Percentiles rank a stretch among this genome's conserved stretches.
Conservation (phyloP, 2,113 vertebrate species). For the Enhydra lutris region DNA sequence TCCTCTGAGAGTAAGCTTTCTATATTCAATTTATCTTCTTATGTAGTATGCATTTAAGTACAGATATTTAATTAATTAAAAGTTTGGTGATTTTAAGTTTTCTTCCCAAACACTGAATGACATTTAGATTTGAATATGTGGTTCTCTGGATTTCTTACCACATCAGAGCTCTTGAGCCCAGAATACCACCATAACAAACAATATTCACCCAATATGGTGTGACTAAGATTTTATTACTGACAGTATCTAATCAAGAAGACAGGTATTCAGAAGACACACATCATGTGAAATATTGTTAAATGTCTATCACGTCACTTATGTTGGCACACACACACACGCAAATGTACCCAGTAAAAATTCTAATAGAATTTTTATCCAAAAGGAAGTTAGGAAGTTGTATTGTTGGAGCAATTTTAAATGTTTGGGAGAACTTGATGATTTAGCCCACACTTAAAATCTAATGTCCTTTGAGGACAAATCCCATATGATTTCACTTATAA, state of each 20-base stretch:
- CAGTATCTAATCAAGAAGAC: neutral
- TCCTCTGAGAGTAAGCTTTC: neutral
- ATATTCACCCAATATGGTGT: neutral
- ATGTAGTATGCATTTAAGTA: neutral
- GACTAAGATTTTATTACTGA: neutral
- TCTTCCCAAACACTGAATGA: neutral
- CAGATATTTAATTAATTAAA: neutral
- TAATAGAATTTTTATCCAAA: neutral
- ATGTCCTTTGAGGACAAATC: neutral
- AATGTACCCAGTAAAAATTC: neutral
- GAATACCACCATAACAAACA: neutral
- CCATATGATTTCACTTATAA: neutral
- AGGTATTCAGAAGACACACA: neutral
- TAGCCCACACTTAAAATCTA: neutral
- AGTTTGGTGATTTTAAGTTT: neutral
- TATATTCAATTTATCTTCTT: neutral
- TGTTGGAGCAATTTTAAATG: neutral
- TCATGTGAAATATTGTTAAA: slow-evolving; percentile 4
- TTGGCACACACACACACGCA: neutral
- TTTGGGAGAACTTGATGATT: neutral
- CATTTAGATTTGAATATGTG: neutral
- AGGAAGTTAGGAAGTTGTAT: neutral
- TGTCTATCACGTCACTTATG: neutral
- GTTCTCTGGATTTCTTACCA: neutral
- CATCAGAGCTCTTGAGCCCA: neutral